phyloP scores from a whole-genome alignment of 2,888 invertebrate genomes.

The Amphipyra tragopoginis region DNA sequence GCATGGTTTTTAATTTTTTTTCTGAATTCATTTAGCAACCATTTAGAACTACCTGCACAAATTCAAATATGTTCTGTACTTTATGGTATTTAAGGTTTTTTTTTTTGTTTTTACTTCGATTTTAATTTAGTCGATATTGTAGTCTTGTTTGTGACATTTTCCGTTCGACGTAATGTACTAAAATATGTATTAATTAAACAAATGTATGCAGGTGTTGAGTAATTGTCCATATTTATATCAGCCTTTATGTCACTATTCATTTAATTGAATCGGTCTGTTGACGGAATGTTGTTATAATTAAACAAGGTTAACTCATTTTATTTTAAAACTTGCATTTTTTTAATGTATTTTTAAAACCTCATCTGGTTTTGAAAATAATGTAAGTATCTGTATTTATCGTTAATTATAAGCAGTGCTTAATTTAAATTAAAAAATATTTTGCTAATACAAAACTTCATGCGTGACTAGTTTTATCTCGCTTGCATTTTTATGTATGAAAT shows the following conservation, averaged over 20 bases:
- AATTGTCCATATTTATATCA: conserved; percentile 27
- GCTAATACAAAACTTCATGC: background rate
- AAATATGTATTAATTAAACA: conserved; percentile 7
- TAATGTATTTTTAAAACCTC: conserved; percentile 9
- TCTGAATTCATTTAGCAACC: conserved; percentile 14
- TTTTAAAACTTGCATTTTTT: conserved; percentile 26
- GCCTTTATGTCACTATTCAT: conserved; percentile 33
- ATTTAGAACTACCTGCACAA: conserved; percentile 18
- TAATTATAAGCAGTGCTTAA: background rate
- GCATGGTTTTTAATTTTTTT: conserved; percentile 40
- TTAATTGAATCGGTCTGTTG: conserved; percentile 37
- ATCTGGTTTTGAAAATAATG: conserved; percentile 1
- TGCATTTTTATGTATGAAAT: too few relatives aligned
- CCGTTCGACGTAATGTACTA: background rate
- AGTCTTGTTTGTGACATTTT: conserved; percentile 1
- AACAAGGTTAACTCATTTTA: conserved; percentile 53
- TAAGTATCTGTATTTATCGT: background rate
- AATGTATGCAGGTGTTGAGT: conserved; percentile 32
- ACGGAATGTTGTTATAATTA: conserved; percentile 59
- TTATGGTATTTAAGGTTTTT: background rate
- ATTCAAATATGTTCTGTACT: background rate
- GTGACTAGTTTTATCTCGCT: background rate
- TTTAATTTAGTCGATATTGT: background rate
- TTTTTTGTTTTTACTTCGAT: background rate
- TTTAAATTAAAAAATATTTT: too few relatives aligned